Percentiles rank a stretch among this genome's conserved stretches.
Evolutionary conservation across 2,113 vertebrate species (phyloP).

Genomic region (Pseudorectes ferrugineus): DNA sequence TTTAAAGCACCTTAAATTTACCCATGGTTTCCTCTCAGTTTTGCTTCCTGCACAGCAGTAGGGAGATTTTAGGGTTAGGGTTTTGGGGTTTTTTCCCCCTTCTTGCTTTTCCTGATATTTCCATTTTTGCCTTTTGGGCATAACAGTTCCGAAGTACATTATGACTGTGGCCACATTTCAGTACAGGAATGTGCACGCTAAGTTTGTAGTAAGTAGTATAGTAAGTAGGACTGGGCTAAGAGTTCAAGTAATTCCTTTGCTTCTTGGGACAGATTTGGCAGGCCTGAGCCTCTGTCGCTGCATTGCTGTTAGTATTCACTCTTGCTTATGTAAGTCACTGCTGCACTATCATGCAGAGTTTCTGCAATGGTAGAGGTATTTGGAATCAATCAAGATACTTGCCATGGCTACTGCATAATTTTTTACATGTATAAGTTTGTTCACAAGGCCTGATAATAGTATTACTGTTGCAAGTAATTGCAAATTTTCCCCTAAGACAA

Average conservation of each 20-base stretch:
- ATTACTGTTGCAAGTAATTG: neutral
- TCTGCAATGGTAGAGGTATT: neutral
- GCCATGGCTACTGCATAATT: neutral
- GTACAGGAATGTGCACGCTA: neutral
- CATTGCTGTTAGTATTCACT: neutral
- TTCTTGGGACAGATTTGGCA: neutral
- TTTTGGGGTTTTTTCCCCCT: rapidly evolving
- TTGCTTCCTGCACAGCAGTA: neutral
- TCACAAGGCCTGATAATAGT: neutral
- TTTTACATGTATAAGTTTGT: neutral
- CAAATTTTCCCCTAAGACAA: neutral
- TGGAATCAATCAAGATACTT: neutral
- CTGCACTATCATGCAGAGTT: neutral
- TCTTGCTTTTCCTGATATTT: neutral
- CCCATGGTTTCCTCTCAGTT: neutral
- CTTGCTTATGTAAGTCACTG: neutral
- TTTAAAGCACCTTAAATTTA: neutral
- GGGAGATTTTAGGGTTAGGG: neutral
- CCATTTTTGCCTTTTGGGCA: neutral
- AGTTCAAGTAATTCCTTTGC: neutral
- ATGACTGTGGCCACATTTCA: neutral
- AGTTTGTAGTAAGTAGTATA: neutral
- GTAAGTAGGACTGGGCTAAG: neutral
- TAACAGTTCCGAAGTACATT: neutral
- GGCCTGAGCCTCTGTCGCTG: neutral